Evolutionary conservation across 2,888 invertebrate species (phyloP), one percentile per base, ranked within the genome.

Genomic region (Drosophila subsilvestris): DNA sequence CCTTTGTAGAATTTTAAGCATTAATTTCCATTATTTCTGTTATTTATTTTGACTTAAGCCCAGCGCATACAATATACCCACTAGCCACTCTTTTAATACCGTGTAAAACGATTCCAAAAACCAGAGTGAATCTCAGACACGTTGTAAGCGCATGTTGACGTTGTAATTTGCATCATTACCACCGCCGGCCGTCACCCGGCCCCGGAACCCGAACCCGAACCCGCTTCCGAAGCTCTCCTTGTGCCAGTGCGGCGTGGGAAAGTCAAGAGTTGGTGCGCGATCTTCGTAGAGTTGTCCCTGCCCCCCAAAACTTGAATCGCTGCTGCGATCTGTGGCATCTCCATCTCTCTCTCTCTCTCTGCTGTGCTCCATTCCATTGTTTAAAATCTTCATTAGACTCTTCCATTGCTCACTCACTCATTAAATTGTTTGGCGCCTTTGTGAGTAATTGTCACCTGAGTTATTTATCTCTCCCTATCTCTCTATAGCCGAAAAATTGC

Each of bases 101-200:
- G 37, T 37, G 37, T n/a, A 37, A 37, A 37, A 37, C 14, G 7
- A 7, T 37, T 37, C 14, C n/a, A n/a, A 37, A 37, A 37, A 37
- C 14, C 37, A 37, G 45, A 45, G 22, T 14, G 51, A 29, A 44
- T 37, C 50, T 27, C 44, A 51, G 51, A 27, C 57, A 18, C 12
- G 61, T 67, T 73, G 55, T 51, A 70, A 66, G 53, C 49, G 63
- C 74, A 63, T 70, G 72, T 80, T 88, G 84, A 83, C 84, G 74
- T 73, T 70, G 75, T 80, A 83, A 86, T 83, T 83, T 63, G 62
- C 66, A 69, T 74, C 84, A 83, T 82, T 75, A 72, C 74, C 61
- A 63, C 47, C 65, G 43, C 58, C 49, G 22, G 22, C 44, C 32
- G 8, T 20, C 20, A 12, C 51, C 29, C 27, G 10, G 43, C 32